Percentiles rank a stretch among this genome's conserved stretches.
Conservation (phyloP, 2,113 vertebrate species). For the Callocephalon fimbriatum region DNA sequence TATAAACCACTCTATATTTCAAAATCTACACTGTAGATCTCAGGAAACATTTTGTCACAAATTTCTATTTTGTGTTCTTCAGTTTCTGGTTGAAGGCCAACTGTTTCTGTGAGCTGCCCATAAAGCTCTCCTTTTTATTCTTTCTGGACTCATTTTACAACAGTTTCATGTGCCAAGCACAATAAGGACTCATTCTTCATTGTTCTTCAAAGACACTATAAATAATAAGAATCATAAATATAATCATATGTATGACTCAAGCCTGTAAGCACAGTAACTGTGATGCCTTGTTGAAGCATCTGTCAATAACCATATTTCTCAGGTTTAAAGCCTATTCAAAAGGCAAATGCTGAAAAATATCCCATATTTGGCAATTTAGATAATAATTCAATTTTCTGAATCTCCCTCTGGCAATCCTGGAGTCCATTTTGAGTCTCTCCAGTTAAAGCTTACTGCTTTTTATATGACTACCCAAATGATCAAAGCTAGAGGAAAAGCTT, state of each 20-base stretch:
- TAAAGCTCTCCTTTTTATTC: background rate
- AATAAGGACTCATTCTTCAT: background rate
- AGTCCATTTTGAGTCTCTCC: background rate
- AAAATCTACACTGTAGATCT: background rate
- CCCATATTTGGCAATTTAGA: background rate
- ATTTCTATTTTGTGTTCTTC: background rate
- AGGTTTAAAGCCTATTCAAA: constrained; percentile 14
- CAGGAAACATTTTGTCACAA: background rate
- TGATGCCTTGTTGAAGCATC: background rate
- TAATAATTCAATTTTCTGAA: constrained; percentile 42
- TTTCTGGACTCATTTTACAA: background rate
- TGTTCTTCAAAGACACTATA: background rate
- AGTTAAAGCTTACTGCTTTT: background rate
- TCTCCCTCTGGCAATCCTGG: background rate
- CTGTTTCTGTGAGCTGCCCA: background rate
- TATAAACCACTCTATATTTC: background rate
- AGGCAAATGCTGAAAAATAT: constrained; percentile 20
- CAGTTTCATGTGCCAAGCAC: background rate
- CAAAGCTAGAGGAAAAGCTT: constrained; percentile 46
- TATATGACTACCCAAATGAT: constrained; percentile 3
- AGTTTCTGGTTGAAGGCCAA: background rate
- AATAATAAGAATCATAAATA: constrained; percentile 3
- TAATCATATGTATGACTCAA: background rate
- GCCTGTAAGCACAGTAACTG: background rate
- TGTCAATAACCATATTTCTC: constrained; percentile 1